Conservation (phyloP, 2,113 vertebrate species). For the Naja naja region DNA sequence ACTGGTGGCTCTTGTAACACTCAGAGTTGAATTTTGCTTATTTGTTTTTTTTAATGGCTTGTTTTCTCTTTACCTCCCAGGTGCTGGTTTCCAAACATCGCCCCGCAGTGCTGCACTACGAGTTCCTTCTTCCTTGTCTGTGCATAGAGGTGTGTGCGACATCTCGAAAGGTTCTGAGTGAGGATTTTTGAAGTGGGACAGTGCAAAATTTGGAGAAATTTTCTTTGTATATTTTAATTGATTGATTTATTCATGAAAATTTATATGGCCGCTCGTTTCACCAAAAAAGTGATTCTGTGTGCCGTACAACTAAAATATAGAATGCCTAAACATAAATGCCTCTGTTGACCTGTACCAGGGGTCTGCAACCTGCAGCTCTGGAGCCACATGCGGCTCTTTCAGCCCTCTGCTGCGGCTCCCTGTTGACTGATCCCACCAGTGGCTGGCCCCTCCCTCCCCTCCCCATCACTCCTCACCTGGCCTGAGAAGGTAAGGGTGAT, state of each 20-base stretch:
- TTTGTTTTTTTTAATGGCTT: background rate
- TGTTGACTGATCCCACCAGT: too few species aligned
- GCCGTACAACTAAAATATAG: background rate
- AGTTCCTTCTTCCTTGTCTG: conserved; percentile 74
- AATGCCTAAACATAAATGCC: background rate
- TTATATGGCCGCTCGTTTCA: background rate
- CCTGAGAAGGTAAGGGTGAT: too few species aligned
- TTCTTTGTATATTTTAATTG: background rate
- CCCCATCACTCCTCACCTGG: too few species aligned
- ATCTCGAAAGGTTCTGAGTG: rapidly evolving
- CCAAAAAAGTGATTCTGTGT: background rate
- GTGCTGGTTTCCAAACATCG: conserved; percentile 49
- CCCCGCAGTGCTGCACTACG: conserved; percentile 57
- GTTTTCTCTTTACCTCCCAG: conserved; percentile 39
- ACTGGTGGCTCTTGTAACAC: background rate
- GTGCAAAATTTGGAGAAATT: background rate
- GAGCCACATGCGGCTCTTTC: too few species aligned
- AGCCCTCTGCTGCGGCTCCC: too few species aligned
- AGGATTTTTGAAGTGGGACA: background rate
- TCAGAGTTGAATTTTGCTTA: too few species aligned
- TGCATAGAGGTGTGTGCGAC: conserved; percentile 69
- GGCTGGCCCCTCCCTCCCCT: too few species aligned
- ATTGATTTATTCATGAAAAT: background rate
- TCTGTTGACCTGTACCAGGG: background rate
- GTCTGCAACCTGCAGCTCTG: too few species aligned